phyloP scores from a whole-genome alignment of 1,140 invertebrate species.

The Steinernema khuongi region DNA sequence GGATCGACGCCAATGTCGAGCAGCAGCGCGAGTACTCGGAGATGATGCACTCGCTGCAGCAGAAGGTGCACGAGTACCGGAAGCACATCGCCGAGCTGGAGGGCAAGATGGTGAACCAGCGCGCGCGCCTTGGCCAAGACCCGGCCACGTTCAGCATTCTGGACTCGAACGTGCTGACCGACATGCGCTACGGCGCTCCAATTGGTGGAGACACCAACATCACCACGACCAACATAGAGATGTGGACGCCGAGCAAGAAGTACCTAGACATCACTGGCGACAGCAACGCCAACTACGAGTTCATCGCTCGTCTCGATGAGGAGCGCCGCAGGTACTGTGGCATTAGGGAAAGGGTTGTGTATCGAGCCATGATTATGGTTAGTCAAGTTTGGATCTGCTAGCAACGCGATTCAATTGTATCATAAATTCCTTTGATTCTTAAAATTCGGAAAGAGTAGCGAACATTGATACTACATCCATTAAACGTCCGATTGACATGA shows the following conservation, averaged over 20 bases:
- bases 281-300: conserved; percentile 53
- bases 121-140: conserved; percentile 26
- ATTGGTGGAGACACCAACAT: conserved; percentile 19
- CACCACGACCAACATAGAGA: conserved; percentile 25
- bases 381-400: neutral
- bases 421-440: no score
- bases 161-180: conserved; percentile 22
- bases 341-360: neutral
- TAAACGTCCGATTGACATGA: no score
- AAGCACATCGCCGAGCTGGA: conserved; percentile 56
- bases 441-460: no score
- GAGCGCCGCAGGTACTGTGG: conserved; percentile 47
- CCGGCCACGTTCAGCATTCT: conserved; percentile 29
- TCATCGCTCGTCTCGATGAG: conserved; percentile 51
- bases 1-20: conserved; percentile 57
- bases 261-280: conserved; percentile 34
- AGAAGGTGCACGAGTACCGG: conserved; percentile 56
- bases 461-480: no score
- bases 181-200: conserved; percentile 22
- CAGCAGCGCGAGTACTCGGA: conserved; percentile 57
- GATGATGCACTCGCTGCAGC: conserved; percentile 53
- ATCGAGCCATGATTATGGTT: neutral
- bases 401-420: no score
- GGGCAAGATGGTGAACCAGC: conserved; percentile 39
- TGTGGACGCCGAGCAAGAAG: conserved; percentile 21